Evolutionary conservation across 2,113 vertebrate genomes (phyloP).

Genomic region (Microtus ochrogaster): DNA sequence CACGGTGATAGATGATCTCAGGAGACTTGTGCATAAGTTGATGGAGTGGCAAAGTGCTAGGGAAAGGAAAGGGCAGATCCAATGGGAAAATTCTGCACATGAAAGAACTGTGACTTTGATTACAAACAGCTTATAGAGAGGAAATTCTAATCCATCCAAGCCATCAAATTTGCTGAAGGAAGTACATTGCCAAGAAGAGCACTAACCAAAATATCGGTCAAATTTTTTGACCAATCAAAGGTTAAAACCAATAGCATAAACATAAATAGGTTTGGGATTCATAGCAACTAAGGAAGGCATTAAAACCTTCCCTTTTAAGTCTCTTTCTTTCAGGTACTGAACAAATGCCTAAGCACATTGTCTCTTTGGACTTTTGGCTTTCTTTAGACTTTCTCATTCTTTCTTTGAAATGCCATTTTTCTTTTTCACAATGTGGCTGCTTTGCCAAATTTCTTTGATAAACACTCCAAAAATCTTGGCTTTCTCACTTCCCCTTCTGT

Average conservation of each 20-base stretch:
- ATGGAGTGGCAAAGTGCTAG: not conserved
- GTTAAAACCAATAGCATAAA: slow-evolving; percentile 3
- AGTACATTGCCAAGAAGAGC: not conserved
- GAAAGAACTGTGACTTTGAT: not conserved
- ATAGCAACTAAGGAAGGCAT: not conserved
- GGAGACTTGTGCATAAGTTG: not conserved
- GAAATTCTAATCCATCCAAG: not conserved
- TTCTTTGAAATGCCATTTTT: not conserved
- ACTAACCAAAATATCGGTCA: not conserved
- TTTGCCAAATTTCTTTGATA: not conserved
- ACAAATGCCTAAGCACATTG: not conserved
- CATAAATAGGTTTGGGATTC: not conserved
- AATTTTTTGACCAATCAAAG: not conserved
- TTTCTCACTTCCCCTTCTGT: not conserved
- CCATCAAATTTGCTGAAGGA: not conserved
- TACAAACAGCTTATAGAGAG: not conserved
- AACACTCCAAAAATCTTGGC: not conserved
- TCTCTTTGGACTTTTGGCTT: not conserved
- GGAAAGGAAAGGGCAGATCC: not conserved
- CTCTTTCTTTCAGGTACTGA: not conserved
- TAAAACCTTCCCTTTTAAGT: not conserved
- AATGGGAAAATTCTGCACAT: not conserved
- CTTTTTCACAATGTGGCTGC: not conserved
- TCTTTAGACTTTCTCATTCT: not conserved
- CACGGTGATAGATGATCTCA: not conserved